These are phyloP conservation scores for Trichoplusia ni DNA, from an alignment of 1,140 invertebrate species.

Conservation along the genomic window DNA sequence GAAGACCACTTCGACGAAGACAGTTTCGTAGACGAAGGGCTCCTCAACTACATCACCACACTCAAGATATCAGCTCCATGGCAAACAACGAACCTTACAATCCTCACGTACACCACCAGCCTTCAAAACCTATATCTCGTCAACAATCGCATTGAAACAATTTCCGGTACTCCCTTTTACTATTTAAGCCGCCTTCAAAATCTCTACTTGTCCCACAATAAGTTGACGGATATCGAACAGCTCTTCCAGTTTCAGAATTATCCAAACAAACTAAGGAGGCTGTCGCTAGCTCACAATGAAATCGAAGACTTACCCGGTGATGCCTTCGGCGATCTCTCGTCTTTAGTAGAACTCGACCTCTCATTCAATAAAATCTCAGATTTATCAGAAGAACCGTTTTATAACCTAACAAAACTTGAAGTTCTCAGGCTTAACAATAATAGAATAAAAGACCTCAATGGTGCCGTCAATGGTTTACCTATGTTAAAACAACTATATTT, in stretches of 20 bases:
- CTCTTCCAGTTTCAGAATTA: conserved; percentile 57
- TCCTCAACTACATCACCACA: conserved; percentile 51
- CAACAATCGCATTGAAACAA: conserved; percentile 49
- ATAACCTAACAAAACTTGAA: conserved; percentile 59
- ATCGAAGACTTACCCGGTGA: conserved; percentile 52
- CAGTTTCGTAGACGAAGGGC: conserved; percentile 44
- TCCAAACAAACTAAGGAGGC: conserved; percentile 51
- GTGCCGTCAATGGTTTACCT: conserved; percentile 60
- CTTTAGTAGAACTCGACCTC: conserved; percentile 63
- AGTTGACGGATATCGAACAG: conserved; percentile 51
- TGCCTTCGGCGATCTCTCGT: conserved; percentile 56
- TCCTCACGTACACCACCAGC: conserved; percentile 54
- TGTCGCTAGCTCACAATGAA: conserved; percentile 56
- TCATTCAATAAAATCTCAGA: conserved; percentile 61
- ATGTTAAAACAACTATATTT: conserved; percentile 65
- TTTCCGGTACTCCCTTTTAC: conserved; percentile 50
- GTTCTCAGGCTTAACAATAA: conserved; percentile 62
- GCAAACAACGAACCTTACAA: conserved; percentile 52
- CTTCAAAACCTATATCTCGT: conserved; percentile 49
- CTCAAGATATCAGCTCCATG: conserved; percentile 52
- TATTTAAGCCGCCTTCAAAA: conserved; percentile 47
- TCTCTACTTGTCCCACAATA: conserved; percentile 60
- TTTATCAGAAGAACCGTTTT: conserved; percentile 61
- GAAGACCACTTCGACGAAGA: conserved; percentile 43
- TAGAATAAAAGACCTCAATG: conserved; percentile 63